phyloP scores from a whole-genome alignment of 1,140 invertebrate genomes.

The Macrosteles quadrilineatus region DNA sequence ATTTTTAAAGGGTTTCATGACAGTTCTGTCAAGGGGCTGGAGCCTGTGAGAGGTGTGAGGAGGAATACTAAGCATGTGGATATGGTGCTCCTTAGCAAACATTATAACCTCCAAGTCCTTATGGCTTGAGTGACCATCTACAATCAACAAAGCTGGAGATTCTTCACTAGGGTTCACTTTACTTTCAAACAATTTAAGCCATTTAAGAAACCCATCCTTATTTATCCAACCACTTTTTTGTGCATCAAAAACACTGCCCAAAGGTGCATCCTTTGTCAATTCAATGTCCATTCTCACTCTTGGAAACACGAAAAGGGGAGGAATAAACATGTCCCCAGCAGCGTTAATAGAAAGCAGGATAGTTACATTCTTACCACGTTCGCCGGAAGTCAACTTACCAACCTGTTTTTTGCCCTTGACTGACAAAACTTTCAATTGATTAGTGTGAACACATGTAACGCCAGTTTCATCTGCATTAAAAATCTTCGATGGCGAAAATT shows the following conservation, averaged over 20 bases:
- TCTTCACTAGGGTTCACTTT: constrained; percentile 30
- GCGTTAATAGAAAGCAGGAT: constrained; percentile 14
- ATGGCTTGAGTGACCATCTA: constrained; percentile 47
- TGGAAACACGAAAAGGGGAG: constrained; percentile 43
- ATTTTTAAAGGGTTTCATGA: constrained; percentile 50
- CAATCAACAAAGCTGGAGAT: constrained; percentile 43
- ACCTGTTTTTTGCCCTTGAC: constrained; percentile 45
- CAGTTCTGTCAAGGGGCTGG: constrained; percentile 46
- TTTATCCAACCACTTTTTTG: constrained; percentile 47
- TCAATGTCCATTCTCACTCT: constrained; percentile 30
- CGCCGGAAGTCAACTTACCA: constrained; percentile 45
- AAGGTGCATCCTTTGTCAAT: constrained; percentile 29
- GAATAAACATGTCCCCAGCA: constrained; percentile 37
- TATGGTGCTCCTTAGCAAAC: constrained; percentile 46
- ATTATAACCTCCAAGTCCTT: constrained; percentile 46
- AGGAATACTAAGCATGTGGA: constrained; percentile 47
- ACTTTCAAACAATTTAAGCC: constrained; percentile 46
- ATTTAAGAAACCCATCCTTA: constrained; percentile 45
- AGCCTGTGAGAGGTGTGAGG: constrained; percentile 49
- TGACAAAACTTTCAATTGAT: constrained; percentile 46
- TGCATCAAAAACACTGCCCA: constrained; percentile 39
- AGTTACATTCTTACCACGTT: constrained; percentile 42
- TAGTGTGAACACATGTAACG: constrained; percentile 49
- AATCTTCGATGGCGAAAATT: constrained; percentile 40
- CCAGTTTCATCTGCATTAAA: constrained; percentile 51